These are phyloP conservation scores for Stenodema calcarata DNA, from an alignment of 2,888 invertebrate species.

Conservation along the genomic window DNA sequence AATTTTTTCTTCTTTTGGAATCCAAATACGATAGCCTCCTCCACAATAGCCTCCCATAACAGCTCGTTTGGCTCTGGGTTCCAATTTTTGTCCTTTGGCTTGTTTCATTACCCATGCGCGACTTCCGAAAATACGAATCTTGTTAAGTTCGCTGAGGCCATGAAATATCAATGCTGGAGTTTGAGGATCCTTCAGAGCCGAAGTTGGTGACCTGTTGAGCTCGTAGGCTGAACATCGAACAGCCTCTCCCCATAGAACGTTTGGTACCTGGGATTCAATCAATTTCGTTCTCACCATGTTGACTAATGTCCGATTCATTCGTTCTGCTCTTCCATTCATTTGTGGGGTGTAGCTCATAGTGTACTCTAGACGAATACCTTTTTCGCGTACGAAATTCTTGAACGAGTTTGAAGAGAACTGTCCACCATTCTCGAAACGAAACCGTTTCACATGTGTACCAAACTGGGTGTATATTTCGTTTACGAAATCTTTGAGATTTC, in stretches of 20 bases:
- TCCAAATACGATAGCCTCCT: neutral
- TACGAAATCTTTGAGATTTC: too few species aligned
- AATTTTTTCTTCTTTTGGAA: conserved; percentile 25
- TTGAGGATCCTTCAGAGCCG: conserved; percentile 47
- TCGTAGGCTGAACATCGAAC: too few species aligned
- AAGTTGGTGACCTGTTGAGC: neutral
- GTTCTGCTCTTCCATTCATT: neutral
- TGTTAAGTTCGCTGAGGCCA: conserved; percentile 40
- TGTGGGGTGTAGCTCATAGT: neutral
- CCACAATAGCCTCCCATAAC: conserved; percentile 40
- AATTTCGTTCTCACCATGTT: neutral
- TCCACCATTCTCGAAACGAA: conserved; percentile 52
- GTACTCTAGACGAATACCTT: neutral
- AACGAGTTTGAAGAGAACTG: neutral
- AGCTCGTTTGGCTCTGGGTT: conserved; percentile 36
- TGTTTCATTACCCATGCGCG: too few species aligned
- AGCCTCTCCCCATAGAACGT: too few species aligned
- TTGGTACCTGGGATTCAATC: neutral
- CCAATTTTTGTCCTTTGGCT: neutral
- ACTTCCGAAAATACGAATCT: conserved; percentile 47
- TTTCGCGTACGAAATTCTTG: neutral
- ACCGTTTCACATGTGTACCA: neutral
- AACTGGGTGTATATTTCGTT: too few species aligned
- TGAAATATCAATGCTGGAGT: conserved; percentile 50
- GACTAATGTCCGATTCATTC: neutral